Evolutionary conservation across 2,113 vertebrate genomes (phyloP).

Genomic region (Brachyhypopomus gauderio): DNA sequence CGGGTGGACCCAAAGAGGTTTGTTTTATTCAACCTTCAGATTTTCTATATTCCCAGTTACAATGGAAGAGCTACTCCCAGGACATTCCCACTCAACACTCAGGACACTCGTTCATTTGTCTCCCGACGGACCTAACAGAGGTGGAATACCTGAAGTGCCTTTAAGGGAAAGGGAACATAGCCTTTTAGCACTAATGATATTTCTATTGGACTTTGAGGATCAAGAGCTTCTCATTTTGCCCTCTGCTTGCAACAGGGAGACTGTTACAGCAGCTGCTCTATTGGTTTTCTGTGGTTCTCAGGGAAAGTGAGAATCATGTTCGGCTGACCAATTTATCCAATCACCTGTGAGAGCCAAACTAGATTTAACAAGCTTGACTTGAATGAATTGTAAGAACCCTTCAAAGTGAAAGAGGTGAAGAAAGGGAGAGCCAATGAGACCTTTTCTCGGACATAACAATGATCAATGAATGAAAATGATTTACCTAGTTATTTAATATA

Average conservation of each 20-base stretch:
- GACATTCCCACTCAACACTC: background rate
- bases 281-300: background rate
- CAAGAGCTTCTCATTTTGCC: background rate
- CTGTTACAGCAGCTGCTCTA: background rate
- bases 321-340: conserved; percentile 15
- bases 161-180: conserved; percentile 17
- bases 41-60: background rate
- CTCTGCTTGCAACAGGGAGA: background rate
- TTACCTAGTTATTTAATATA: background rate
- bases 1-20: conserved; percentile 93
- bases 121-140: background rate
- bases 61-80: background rate
- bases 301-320: background rate
- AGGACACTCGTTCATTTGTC: background rate
- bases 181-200: background rate
- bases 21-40: conserved; percentile 48
- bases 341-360: background rate
- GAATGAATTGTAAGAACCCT: background rate
- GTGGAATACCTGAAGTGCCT: background rate
- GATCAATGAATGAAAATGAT: background rate
- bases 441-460: background rate
- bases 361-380: conserved; percentile 14
- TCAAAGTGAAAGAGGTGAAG: background rate
- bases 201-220: background rate
- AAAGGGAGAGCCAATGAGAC: background rate